These are phyloP conservation scores for Magallana ariakensis DNA, from an alignment of 1,140 invertebrate species.

Conservation along the genomic window DNA sequence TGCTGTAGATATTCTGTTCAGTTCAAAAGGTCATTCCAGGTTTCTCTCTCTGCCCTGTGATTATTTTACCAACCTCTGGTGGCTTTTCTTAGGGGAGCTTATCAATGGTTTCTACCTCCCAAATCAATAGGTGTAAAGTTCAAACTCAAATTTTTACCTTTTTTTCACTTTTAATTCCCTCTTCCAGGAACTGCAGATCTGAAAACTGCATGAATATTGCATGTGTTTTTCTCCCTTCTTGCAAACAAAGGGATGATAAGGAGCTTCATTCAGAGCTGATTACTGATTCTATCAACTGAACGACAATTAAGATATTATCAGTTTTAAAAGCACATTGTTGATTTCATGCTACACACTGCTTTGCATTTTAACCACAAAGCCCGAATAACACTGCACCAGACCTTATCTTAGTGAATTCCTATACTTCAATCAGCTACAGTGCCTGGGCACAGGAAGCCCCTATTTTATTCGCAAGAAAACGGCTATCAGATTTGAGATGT, in stretches of 20 bases:
- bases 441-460: neutral
- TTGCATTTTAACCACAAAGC: constrained; percentile 30
- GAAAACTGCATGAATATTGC: constrained; percentile 12
- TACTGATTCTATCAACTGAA: constrained; percentile 31
- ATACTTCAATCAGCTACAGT: constrained; percentile 38
- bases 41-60: neutral
- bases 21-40: constrained; percentile 14
- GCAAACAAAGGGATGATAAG: constrained; percentile 35
- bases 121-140: constrained; percentile 32
- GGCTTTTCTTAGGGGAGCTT: neutral
- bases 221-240: neutral
- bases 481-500: neutral
- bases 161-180: neutral
- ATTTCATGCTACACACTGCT: constrained; percentile 33
- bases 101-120: constrained; percentile 2
- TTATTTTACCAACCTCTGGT: neutral
- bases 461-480: neutral
- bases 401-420: constrained; percentile 15
- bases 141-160: neutral
- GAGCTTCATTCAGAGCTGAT: constrained; percentile 7
- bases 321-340: constrained; percentile 32
- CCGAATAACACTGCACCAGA: neutral
- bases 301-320: constrained; percentile 29
- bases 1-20: constrained; percentile 18
- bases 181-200: neutral